These are phyloP conservation scores for Synodontis membranacea DNA, from an alignment of 2,113 vertebrate genomes.

Conservation along the genomic window DNA sequence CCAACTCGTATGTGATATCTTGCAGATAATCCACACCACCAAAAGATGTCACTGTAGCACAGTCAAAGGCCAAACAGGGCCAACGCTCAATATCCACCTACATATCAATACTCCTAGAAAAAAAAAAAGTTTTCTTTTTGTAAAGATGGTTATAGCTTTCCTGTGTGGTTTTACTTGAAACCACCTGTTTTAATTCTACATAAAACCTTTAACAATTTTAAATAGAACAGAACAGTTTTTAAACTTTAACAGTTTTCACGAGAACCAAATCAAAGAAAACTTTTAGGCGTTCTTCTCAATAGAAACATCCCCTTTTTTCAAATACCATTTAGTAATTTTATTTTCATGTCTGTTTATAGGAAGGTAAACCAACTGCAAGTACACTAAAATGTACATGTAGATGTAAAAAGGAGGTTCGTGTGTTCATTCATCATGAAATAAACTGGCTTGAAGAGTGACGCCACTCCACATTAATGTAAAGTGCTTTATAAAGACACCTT, in stretches of 20 bases:
- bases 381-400: neutral
- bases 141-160: neutral
- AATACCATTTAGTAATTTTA: neutral
- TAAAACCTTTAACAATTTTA: constrained; percentile 12
- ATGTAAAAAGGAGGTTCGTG: neutral
- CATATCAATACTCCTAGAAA: neutral
- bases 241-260: no score
- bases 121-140: neutral
- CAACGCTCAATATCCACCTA: neutral
- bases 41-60: constrained; percentile 76
- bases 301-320: no score
- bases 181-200: neutral
- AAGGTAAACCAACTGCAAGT: neutral
- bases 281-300: neutral
- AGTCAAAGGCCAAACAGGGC: constrained; percentile 40
- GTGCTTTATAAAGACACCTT: neutral
- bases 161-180: neutral
- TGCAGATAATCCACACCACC: constrained; percentile 48
- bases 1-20: neutral
- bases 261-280: neutral
- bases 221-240: no score
- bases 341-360: neutral
- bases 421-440: neutral
- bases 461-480: neutral
- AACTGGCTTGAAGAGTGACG: neutral